Conservation (phyloP, 2,888 invertebrate species). For the Leuctra nigra region DNA sequence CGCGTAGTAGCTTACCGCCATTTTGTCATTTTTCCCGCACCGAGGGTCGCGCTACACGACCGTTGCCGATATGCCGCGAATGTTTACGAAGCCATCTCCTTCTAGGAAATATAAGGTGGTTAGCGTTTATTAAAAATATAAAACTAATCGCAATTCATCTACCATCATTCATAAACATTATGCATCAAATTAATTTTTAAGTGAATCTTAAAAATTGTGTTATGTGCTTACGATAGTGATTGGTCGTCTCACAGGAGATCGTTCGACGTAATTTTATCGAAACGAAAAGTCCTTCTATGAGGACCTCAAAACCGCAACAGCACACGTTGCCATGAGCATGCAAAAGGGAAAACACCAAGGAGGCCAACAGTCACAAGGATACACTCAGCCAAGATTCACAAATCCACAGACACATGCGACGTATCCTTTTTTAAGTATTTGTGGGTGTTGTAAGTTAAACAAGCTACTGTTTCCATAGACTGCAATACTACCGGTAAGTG, state of each 20-base stretch:
- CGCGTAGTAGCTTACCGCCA: conserved; percentile 20
- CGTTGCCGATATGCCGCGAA: conserved; percentile 28
- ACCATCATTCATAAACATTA: conserved; percentile 22
- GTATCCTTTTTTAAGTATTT: conserved; percentile 25
- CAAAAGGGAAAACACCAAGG: conserved; percentile 32
- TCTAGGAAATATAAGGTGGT: conserved; percentile 31
- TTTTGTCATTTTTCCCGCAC: conserved; percentile 23
- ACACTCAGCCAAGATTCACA: conserved; percentile 20
- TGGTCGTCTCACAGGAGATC: conserved; percentile 27
- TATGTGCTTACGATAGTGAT: conserved; percentile 20
- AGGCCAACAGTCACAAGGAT: conserved; percentile 26
- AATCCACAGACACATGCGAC: conserved; percentile 12
- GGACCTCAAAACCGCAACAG: conserved; percentile 31
- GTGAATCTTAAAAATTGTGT: conserved; percentile 15
- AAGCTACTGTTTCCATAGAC: background rate
- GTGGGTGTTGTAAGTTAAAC: conserved; percentile 14
- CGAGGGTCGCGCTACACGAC: background rate
- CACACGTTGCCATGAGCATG: conserved; percentile 34
- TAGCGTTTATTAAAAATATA: conserved; percentile 24
- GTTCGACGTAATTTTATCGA: conserved; percentile 26
- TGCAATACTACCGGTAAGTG: conserved; percentile 15
- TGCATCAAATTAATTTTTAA: conserved; percentile 20
- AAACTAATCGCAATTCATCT: conserved; percentile 31
- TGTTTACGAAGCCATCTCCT: conserved; percentile 31
- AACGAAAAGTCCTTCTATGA: conserved; percentile 33